Conservation (phyloP, 1,140 invertebrate species). For the Tetranychus cinnabarinus region DNA sequence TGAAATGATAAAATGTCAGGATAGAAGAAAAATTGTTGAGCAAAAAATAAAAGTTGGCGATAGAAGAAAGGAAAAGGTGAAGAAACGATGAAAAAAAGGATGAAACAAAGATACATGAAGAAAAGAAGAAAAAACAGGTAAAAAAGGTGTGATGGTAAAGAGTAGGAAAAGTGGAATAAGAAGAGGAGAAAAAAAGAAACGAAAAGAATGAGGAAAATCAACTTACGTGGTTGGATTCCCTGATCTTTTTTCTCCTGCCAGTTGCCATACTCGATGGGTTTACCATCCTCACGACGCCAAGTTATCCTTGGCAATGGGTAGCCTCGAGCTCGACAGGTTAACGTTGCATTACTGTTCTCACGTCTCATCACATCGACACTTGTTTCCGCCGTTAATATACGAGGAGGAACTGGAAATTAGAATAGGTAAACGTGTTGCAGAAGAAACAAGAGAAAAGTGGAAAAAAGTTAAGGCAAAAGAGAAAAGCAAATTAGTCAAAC, state of each 20-base stretch:
- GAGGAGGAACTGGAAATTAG: conserved; percentile 42
- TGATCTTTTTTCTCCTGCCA: conserved; percentile 13
- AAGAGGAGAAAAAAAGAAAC: neutral
- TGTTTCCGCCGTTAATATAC: conserved; percentile 65
- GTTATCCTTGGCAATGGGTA: conserved; percentile 61
- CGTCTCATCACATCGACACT: conserved; percentile 58
- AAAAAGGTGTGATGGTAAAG: too few species aligned
- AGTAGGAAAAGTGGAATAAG: too few species aligned
- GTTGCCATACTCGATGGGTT: conserved; percentile 32
- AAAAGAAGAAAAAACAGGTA: too few species aligned
- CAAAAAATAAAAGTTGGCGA: too few species aligned
- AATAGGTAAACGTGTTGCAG: neutral
- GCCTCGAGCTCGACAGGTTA: conserved; percentile 64
- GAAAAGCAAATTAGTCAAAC: too few species aligned
- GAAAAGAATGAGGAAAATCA: neutral
- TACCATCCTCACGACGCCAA: conserved; percentile 69
- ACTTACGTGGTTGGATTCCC: conserved; percentile 7
- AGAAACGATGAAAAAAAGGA: too few species aligned
- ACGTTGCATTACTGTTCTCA: conserved; percentile 62
- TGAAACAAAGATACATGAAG: too few species aligned
- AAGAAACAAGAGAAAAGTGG: too few species aligned
- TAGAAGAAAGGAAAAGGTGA: too few species aligned
- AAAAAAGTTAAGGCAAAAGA: too few species aligned
- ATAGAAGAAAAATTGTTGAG: too few species aligned
- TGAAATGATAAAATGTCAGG: too few species aligned